Conservation (phyloP, 2,888 invertebrate genomes). For the Drosophila falleni region DNA sequence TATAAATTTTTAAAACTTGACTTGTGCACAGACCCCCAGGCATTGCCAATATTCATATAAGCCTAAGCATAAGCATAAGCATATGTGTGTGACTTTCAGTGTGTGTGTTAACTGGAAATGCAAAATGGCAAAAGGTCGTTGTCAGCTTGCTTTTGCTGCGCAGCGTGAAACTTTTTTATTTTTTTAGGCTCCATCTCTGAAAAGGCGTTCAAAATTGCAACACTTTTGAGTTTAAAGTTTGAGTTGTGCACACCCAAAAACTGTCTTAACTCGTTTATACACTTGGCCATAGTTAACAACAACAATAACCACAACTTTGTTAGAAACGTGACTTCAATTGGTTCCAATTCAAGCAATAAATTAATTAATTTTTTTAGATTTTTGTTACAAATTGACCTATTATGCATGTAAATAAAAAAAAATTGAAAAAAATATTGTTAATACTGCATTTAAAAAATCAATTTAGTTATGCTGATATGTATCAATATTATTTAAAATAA, state of each 20-base stretch:
- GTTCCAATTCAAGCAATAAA: slow-evolving; percentile 33
- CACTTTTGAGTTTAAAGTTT: slow-evolving; percentile 25
- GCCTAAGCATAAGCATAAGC: not conserved
- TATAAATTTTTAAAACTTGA: slow-evolving; percentile 54
- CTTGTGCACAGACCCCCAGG: slow-evolving; percentile 58
- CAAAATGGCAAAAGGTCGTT: slow-evolving; percentile 77
- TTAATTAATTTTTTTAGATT: slow-evolving; percentile 24
- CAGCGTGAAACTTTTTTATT: slow-evolving; percentile 62
- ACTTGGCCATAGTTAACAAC: slow-evolving; percentile 22
- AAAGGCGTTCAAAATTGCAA: slow-evolving; percentile 62
- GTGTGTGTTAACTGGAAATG: slow-evolving; percentile 38
- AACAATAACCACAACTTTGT: slow-evolving; percentile 2
- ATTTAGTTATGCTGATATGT: not conserved
- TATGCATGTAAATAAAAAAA: slow-evolving; percentile 10
- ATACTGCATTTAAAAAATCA: not conserved
- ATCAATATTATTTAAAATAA: too few species aligned
- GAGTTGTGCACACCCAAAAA: slow-evolving; percentile 51
- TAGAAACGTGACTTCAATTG: slow-evolving; percentile 48
- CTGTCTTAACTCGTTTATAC: slow-evolving; percentile 14
- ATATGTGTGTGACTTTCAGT: slow-evolving; percentile 11
- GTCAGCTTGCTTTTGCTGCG: slow-evolving; percentile 45
- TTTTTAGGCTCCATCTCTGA: slow-evolving; percentile 24
- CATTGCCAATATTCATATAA: slow-evolving; percentile 50
- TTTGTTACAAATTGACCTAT: slow-evolving; percentile 18
- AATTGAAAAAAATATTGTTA: not conserved